phyloP scores from a whole-genome alignment of 1,140 invertebrate genomes.

The Eumeta japonica region DNA sequence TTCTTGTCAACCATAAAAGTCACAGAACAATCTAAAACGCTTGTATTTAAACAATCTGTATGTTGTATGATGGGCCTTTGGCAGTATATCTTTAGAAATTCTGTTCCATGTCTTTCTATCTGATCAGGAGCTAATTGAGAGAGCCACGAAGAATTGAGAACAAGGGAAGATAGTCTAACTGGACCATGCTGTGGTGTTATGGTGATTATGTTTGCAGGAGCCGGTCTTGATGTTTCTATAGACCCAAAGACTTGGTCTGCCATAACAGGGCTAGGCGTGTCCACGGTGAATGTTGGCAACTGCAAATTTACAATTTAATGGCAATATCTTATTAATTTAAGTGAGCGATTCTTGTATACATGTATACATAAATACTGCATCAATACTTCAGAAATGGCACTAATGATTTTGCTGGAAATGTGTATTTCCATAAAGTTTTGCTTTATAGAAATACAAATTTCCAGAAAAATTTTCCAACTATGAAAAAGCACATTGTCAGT shows the following conservation, averaged over 20 bases:
- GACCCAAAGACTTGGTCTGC: slow-evolving; percentile 26
- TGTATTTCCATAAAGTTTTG: no score
- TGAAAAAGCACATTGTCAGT: no score
- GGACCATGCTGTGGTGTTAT: slow-evolving; percentile 7
- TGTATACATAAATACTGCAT: no score
- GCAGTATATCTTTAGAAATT: slow-evolving; percentile 65
- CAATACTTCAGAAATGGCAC: no score
- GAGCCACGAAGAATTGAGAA: slow-evolving; percentile 10
- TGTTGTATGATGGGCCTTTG: slow-evolving; percentile 61
- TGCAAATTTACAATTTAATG: slow-evolving; percentile 10
- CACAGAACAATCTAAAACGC: slow-evolving; percentile 71
- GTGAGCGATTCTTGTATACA: slow-evolving; percentile 2
- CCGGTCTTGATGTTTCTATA: slow-evolving; percentile 6
- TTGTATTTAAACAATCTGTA: slow-evolving; percentile 68
- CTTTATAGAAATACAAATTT: no score
- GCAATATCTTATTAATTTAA: neutral
- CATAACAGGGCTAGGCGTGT: slow-evolving; percentile 44
- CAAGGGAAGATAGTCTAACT: slow-evolving; percentile 15
- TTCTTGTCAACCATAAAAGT: slow-evolving; percentile 77
- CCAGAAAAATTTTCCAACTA: no score
- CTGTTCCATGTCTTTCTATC: slow-evolving; percentile 23
- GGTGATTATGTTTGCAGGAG: slow-evolving; percentile 6
- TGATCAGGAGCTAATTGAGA: slow-evolving; percentile 21
- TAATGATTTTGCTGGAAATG: no score
- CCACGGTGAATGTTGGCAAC: slow-evolving; percentile 45